Evolutionary conservation across 2,888 invertebrate species (phyloP).

Genomic region (Molorchus minor): DNA sequence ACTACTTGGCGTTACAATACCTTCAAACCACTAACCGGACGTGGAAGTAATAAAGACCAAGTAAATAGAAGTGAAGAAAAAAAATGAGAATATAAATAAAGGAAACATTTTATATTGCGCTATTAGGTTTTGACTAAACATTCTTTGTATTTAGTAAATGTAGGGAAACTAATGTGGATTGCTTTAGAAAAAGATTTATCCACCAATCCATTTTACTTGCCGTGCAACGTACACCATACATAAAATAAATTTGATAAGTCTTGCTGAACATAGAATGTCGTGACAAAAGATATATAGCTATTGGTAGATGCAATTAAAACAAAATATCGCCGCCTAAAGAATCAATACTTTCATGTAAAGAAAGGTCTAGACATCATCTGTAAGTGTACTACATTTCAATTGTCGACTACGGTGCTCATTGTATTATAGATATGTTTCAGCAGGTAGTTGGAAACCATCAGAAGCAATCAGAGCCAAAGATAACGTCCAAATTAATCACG

Average conservation of each 20-base stretch:
- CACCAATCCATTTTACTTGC: slow-evolving; percentile 7
- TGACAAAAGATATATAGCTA: slow-evolving; percentile 11
- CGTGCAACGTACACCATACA: slow-evolving; percentile 11
- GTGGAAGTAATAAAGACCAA: background rate
- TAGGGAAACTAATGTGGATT: slow-evolving; percentile 24
- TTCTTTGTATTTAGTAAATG: slow-evolving; percentile 23
- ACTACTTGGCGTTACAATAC: too few species aligned
- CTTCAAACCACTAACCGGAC: too few species aligned
- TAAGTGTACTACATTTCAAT: too few species aligned
- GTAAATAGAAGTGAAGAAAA: too few species aligned
- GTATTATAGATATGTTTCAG: too few species aligned
- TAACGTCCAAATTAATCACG: too few species aligned
- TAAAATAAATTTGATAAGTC: slow-evolving; percentile 13
- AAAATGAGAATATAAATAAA: background rate
- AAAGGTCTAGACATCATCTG: too few species aligned
- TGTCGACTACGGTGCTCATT: too few species aligned
- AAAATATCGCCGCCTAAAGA: too few species aligned
- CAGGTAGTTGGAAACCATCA: too few species aligned
- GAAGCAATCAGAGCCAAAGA: too few species aligned
- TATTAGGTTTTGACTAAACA: slow-evolving; percentile 23
- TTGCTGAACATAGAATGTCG: slow-evolving; percentile 10
- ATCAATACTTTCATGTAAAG: too few species aligned
- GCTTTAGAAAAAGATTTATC: slow-evolving; percentile 24
- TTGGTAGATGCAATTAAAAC: slow-evolving; percentile 11
- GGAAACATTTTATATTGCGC: slow-evolving; percentile 13